Evolutionary conservation across 2,797 vertebrate species (phyloP), one percentile per base, ranked within the genome.

Genomic region (Scleropages formosus): DNA sequence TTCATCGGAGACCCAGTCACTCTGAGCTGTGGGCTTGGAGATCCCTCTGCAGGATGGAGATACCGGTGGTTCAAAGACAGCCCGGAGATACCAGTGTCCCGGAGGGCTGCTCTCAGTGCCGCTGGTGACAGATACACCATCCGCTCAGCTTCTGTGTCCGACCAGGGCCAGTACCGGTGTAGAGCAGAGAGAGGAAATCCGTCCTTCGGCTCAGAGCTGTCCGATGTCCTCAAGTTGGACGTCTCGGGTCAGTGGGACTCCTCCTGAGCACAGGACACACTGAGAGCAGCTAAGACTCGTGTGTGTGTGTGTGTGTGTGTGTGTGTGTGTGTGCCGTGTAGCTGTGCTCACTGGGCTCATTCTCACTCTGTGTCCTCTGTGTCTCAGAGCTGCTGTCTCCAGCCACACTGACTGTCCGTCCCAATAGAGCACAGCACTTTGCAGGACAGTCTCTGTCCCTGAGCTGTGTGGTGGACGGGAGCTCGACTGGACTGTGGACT

Each of bases 81-180:
- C 15, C 18, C 6, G 10, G n/a, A 26, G 20, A n/a, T 9, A 53
- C 12, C 49, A 26, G 46, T 7, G 68, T 15, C 20, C 8, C 44
- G 51, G 68, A n/a, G 13, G 11, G 27, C 27, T 67, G 64, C 24
- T 44, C 0, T 31, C 24, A 67, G 31, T 67, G 12, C 13, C 16
- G n/a, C 64, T 39, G 64, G 27, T 10, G 7, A 67, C 24, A 67
- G 24, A 16, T 44, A 31, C 24, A 4, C 24, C 26, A 67, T 67
- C 27, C 0, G 8, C 44, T 26, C 64, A 39, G 64, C 26, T 15
- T 26, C 26, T 67, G 26, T 8, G 64, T 67, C 64, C 39, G 64
- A 67, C 27, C 64, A 44, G 26, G 27, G 27, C 1, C 64, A 31
- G 26, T 67, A 67, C 64, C 67, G 64, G 64, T 67, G 64, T 67